These are phyloP conservation scores for Cyanoramphus novaezelandiae DNA, from an alignment of 2,113 vertebrate species.

Conservation along the genomic window DNA sequence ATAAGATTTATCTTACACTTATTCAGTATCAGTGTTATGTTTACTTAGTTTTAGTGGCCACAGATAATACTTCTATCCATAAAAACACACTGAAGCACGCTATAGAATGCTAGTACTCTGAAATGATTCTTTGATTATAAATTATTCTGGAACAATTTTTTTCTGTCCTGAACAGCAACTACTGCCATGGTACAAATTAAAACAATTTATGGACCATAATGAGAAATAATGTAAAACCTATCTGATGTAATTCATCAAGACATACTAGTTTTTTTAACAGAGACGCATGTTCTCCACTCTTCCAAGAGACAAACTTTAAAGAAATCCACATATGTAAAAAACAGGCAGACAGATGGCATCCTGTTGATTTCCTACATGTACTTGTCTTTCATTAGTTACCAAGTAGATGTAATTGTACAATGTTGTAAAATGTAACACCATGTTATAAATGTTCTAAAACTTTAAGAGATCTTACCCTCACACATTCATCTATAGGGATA, in stretches of 20 bases:
- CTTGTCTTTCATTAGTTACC: background rate
- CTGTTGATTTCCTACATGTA: background rate
- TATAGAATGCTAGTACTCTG: background rate
- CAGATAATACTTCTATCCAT: background rate
- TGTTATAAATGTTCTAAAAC: background rate
- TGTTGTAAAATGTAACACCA: background rate
- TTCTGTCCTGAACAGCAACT: background rate
- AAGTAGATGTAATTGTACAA: background rate
- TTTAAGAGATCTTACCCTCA: constrained; percentile 79
- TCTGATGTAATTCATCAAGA: background rate
- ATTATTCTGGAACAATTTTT: background rate
- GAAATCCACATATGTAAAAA: background rate
- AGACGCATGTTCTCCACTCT: background rate
- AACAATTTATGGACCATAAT: background rate
- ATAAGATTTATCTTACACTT: background rate
- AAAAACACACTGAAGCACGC: background rate
- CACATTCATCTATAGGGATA: constrained; percentile 88
- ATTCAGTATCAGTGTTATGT: background rate
- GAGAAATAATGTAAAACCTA: background rate
- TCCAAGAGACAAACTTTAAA: background rate
- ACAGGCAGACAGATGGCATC: background rate
- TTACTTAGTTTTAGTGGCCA: background rate
- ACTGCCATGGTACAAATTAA: background rate
- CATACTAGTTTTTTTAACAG: background rate
- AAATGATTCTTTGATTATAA: background rate